These are phyloP conservation scores for Diadophis punctatus DNA, from an alignment of 2,113 vertebrate genomes.

Conservation along the genomic window DNA sequence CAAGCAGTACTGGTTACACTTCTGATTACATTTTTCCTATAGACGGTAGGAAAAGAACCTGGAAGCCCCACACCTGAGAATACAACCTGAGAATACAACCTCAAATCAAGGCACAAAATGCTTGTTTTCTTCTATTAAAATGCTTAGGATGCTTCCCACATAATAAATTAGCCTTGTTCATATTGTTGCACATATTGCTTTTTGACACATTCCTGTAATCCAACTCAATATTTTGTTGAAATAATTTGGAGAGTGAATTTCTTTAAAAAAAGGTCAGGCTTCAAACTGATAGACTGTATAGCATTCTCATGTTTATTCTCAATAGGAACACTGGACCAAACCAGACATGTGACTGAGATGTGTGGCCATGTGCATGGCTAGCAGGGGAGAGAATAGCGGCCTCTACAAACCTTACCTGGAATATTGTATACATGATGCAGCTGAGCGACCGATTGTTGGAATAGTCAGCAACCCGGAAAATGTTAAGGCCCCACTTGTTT, in stretches of 20 bases:
- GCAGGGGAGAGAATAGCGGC: not conserved
- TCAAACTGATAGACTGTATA: not conserved
- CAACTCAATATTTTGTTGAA: not conserved
- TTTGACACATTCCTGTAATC: not conserved
- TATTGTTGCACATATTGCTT: not conserved
- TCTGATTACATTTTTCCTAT: no score
- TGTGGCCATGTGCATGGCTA: not conserved
- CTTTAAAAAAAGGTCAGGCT: not conserved
- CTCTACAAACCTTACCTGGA: constrained; percentile 75
- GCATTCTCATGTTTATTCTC: not conserved
- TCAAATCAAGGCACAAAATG: not conserved
- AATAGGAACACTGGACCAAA: not conserved
- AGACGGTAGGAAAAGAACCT: not conserved
- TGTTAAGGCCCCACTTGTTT: constrained; percentile 95
- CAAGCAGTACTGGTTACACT: not conserved
- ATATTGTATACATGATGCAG: constrained; percentile 88
- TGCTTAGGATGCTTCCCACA: not conserved
- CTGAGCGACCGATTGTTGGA: constrained; percentile 87
- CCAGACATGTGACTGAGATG: not conserved
- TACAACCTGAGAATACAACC: no score
- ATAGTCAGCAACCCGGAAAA: constrained; percentile 85
- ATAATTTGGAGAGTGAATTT: not conserved
- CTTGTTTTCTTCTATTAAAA: not conserved
- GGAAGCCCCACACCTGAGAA: not conserved
- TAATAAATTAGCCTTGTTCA: not conserved